Evolutionary conservation across 2,888 invertebrate species (phyloP).

Genomic region (Dasypolia templi): DNA sequence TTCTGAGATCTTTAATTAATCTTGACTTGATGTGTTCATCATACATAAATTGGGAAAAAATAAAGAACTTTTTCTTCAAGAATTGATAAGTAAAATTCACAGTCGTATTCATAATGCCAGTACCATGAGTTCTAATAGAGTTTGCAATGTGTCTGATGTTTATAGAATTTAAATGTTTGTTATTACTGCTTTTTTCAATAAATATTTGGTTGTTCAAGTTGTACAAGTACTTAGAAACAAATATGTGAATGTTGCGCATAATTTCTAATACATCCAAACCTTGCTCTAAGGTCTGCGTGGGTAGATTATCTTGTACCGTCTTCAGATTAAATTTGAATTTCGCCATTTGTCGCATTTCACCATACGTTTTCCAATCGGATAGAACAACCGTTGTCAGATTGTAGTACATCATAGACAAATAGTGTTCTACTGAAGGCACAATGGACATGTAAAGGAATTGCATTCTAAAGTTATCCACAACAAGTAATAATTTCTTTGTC

Average conservation of each 20-base stretch:
- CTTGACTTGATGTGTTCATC: constrained; percentile 99
- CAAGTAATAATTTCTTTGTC: constrained; percentile 92
- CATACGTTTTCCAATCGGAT: constrained; percentile 99
- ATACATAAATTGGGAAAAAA: constrained; percentile 98
- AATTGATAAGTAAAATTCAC: constrained; percentile 98
- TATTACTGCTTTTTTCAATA: constrained; percentile 96
- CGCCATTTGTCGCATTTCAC: constrained; percentile 98
- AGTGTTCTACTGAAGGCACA: constrained; percentile 95
- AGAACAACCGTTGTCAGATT: constrained; percentile 99
- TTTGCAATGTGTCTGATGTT: constrained; percentile 98
- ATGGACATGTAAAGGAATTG: constrained; percentile 91
- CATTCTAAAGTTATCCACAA: constrained; percentile 89
- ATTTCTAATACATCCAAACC: constrained; percentile 99
- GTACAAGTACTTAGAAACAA: constrained; percentile 98
- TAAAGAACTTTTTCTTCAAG: constrained; percentile 97
- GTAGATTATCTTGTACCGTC: constrained; percentile 97
- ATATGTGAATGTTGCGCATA: constrained; percentile 98
- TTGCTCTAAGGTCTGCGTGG: constrained; percentile 99
- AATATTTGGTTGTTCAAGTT: constrained; percentile 99
- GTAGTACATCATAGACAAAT: constrained; percentile 98
- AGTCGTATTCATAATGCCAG: constrained; percentile 98
- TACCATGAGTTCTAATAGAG: constrained; percentile 98
- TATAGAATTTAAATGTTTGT: constrained; percentile 98
- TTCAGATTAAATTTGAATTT: constrained; percentile 94
- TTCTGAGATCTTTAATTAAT: constrained; percentile 96